These are phyloP conservation scores for Sinhomidia bicolor DNA, from an alignment of 2,888 invertebrate genomes.

Conservation along the genomic window DNA sequence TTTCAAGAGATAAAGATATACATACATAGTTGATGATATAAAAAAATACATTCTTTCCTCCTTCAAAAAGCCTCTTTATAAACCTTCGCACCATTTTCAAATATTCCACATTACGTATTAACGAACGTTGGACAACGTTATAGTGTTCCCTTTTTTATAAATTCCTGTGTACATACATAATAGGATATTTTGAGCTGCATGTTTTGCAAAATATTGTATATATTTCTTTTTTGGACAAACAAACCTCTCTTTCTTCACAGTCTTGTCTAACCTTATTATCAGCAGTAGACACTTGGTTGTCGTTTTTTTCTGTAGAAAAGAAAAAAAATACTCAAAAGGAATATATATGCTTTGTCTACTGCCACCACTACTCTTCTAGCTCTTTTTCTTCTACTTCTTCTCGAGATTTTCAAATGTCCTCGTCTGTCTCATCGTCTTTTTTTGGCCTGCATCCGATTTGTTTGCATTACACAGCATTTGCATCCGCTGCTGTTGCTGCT, in stretches of 20 bases:
- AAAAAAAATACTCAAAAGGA: neutral
- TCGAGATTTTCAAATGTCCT: slow-evolving; percentile 22
- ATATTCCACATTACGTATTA: neutral
- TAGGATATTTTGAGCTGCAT: neutral
- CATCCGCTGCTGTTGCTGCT: neutral
- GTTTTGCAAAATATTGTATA: neutral
- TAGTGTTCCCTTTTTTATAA: neutral
- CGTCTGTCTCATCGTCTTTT: neutral
- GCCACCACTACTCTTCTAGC: neutral
- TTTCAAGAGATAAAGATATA: slow-evolving; percentile 56
- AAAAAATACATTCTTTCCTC: neutral
- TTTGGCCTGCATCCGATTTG: slow-evolving; percentile 23
- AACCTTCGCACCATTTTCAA: neutral
- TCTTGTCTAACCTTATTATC: slow-evolving; percentile 21
- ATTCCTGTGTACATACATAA: neutral
- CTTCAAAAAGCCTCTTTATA: neutral
- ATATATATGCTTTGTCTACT: neutral
- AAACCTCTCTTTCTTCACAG: neutral
- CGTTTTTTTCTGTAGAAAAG: no score
- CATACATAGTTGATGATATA: neutral
- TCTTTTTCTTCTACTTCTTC: no score
- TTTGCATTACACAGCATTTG: slow-evolving; percentile 33
- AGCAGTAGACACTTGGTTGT: no score
- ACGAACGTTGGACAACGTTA: neutral
- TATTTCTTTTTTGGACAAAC: neutral